Conservation (phyloP, 1,140 invertebrate species). For the Hestina assimilis region DNA sequence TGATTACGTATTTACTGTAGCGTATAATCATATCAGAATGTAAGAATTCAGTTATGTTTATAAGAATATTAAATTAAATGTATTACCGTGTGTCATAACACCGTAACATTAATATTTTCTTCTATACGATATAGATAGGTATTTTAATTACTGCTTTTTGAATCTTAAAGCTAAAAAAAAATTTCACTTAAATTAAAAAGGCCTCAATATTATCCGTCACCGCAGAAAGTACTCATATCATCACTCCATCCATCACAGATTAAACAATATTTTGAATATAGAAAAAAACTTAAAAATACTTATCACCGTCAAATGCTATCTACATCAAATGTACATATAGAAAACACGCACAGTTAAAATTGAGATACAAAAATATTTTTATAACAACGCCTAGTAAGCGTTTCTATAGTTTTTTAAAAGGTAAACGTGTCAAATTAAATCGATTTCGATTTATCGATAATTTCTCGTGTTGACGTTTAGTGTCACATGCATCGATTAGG, state of each 20-base stretch:
- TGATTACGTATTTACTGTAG: conserved; percentile 11
- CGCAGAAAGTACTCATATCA: conserved; percentile 58
- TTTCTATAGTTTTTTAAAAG: conserved; percentile 17
- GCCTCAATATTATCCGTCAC: conserved; percentile 48
- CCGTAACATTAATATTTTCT: not conserved
- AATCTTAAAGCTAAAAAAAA: not conserved
- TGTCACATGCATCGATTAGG: not conserved
- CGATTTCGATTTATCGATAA: conserved; percentile 1
- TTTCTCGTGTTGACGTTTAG: conserved; percentile 6
- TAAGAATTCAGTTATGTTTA: conserved; percentile 3
- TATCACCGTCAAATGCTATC: conserved; percentile 26
- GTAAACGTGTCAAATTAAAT: conserved; percentile 25
- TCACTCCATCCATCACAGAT: conserved; percentile 59
- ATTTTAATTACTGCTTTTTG: conserved; percentile 4
- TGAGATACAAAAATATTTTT: conserved; percentile 58
- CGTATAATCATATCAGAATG: conserved; percentile 7
- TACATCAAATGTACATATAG: conserved; percentile 27
- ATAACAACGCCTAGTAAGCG: conserved; percentile 36
- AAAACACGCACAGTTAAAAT: conserved; percentile 60
- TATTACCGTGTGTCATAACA: not conserved
- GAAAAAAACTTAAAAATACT: conserved; percentile 14
- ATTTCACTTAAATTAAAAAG: conserved; percentile 1
- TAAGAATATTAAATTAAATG: not conserved
- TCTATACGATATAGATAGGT: conserved; percentile 7
- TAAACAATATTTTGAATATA: conserved; percentile 43